Conservation (phyloP, 2,797 vertebrate genomes). For the Hippopotamyrus pictus region DNA sequence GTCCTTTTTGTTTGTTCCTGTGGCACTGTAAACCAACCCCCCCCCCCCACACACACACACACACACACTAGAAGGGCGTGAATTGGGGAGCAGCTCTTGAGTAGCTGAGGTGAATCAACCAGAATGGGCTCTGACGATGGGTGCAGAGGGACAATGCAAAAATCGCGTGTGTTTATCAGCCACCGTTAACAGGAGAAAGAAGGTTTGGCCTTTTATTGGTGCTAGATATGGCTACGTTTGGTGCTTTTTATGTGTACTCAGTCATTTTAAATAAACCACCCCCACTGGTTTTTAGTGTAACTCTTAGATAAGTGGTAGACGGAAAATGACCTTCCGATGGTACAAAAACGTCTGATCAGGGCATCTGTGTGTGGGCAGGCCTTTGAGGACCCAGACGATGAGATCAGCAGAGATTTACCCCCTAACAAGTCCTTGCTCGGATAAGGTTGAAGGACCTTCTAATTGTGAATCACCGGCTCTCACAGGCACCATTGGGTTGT, state of each 20-base stretch:
- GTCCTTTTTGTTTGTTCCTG: conserved; percentile 12
- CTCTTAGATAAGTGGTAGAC: not conserved
- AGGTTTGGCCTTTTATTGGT: not conserved
- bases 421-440: not conserved
- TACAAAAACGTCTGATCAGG: not conserved
- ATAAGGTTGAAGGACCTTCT: not conserved
- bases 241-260: not conserved
- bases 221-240: not conserved
- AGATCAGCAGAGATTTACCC: not conserved
- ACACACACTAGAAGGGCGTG: conserved; percentile 21
- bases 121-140: conserved; percentile 50
- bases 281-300: not conserved
- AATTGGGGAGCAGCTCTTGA: conserved; percentile 58
- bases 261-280: not conserved
- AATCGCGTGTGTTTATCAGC: conserved; percentile 42
- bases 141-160: conserved; percentile 51
- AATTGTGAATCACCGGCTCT: not conserved
- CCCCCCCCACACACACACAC: not conserved
- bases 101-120: conserved; percentile 55
- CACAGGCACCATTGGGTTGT: not conserved
- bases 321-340: not conserved
- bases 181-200: not conserved
- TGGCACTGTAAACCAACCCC: not conserved
- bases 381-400: not conserved
- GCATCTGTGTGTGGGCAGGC: not conserved